A percentile compares a stretch with the other conserved stretches of the same genome.
Evolutionary conservation across 2,888 invertebrate genomes (phyloP).

Genomic region (Eudasyphora cyanicolor): DNA sequence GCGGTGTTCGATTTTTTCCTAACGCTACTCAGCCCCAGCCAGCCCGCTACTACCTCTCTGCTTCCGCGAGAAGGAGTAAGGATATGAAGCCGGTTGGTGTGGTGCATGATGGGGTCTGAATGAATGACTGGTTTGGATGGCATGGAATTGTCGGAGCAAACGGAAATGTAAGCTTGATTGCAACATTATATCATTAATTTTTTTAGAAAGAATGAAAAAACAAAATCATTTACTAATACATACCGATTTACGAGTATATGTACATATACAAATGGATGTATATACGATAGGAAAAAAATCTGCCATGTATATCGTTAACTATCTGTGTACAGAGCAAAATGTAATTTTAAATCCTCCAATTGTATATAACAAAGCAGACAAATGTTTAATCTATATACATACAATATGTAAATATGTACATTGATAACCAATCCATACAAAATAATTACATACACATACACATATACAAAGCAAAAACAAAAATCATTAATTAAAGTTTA

Average conservation of each 20-base stretch:
- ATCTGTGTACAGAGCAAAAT: neutral
- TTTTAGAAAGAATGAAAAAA: conserved; percentile 25
- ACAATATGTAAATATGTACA: conserved; percentile 32
- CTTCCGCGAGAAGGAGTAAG: conserved; percentile 1
- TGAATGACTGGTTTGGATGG: conserved; percentile 38
- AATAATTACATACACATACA: too few relatives aligned
- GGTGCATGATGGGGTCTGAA: conserved; percentile 20
- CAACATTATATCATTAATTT: conserved; percentile 67
- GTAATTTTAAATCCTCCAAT: neutral
- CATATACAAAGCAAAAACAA: conserved; percentile 46
- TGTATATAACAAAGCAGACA: conserved; percentile 8
- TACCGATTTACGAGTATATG: neutral
- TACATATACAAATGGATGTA: neutral
- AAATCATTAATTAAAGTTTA: conserved; percentile 60
- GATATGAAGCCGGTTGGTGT: neutral
- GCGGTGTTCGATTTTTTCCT: conserved; percentile 13
- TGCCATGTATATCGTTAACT: neutral
- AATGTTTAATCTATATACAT: neutral
- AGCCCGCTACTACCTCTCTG: neutral
- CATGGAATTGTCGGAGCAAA: conserved; percentile 59
- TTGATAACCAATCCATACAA: conserved; percentile 55
- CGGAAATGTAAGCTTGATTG: conserved; percentile 66
- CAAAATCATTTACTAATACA: conserved; percentile 31
- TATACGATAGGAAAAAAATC: neutral
- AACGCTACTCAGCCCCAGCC: neutral